Percentiles rank a stretch among this genome's conserved stretches.
phyloP scores from a whole-genome alignment of 2,113 vertebrate genomes.

The Cygnus buccinator region DNA sequence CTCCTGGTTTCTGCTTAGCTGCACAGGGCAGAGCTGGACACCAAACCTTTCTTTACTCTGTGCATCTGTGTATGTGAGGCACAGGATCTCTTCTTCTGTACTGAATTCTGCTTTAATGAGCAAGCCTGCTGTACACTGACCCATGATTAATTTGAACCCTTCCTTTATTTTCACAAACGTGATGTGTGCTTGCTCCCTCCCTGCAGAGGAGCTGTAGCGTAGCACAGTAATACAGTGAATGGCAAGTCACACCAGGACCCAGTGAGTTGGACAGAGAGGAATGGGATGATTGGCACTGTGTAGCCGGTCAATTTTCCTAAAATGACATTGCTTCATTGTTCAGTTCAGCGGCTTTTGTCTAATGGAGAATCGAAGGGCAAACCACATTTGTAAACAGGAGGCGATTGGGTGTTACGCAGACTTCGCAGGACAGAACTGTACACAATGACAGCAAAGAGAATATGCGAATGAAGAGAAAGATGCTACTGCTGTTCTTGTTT shows the following conservation, averaged over 20 bases:
- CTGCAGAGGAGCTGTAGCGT: neutral
- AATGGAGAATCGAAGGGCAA: neutral
- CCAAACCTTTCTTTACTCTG: neutral
- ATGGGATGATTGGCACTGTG: fast-evolving
- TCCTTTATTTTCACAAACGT: neutral
- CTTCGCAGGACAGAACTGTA: neutral
- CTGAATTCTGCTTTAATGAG: neutral
- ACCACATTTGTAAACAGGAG: neutral
- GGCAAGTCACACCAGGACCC: neutral
- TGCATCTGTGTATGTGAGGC: neutral
- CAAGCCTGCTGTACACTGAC: no score
- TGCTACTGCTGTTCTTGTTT: fast-evolving
- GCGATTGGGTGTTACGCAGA: neutral
- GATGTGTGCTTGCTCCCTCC: fast-evolving
- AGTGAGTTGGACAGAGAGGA: neutral
- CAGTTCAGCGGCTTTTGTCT: neutral
- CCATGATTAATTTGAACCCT: neutral
- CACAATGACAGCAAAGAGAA: neutral
- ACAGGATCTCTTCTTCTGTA: neutral
- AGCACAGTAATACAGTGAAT: neutral
- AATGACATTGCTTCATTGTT: neutral
- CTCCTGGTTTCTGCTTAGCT: neutral
- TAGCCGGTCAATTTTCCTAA: neutral
- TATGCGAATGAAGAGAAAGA: neutral
- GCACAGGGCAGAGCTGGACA: fast-evolving